Conservation (phyloP, 1,140 invertebrate genomes). For the Diabrotica virgifera region DNA sequence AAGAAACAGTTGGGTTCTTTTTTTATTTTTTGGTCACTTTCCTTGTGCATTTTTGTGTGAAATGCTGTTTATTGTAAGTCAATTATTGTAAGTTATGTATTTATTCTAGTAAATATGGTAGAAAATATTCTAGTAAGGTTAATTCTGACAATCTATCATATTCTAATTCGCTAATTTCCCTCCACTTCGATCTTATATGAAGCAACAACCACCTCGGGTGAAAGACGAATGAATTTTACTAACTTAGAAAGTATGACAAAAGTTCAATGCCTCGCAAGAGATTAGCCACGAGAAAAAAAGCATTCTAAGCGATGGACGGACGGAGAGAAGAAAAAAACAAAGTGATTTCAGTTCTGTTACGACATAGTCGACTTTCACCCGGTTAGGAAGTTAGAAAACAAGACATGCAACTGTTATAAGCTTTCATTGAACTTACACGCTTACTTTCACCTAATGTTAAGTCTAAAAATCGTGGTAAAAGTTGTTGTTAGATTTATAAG, state of each 20-base stretch:
- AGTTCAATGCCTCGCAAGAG: constrained; percentile 8
- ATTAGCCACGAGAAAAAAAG: constrained; percentile 6
- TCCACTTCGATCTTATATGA: no score
- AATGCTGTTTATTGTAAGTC: no score
- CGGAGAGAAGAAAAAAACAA: constrained; percentile 10
- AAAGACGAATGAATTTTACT: neutral
- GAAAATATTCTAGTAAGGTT: no score
- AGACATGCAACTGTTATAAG: neutral
- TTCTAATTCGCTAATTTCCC: no score
- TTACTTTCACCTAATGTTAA: constrained; percentile 15
- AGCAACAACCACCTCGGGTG: no score
- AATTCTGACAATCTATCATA: no score
- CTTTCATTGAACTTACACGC: constrained; percentile 11
- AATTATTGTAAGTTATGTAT: no score
- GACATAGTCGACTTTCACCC: constrained; percentile 24
- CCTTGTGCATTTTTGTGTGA: no score
- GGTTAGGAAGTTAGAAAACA: constrained; percentile 8
- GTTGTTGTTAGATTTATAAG: neutral
- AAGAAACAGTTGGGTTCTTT: no score
- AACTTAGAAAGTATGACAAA: constrained; percentile 13
- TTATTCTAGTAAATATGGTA: no score
- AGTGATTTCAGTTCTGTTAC: constrained; percentile 21
- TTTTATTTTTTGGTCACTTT: no score
- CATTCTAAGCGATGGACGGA: no score
- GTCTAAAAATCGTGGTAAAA: constrained; percentile 5